phyloP scores from a whole-genome alignment of 1,140 invertebrate genomes.

The Paraescarpia echinospica region DNA sequence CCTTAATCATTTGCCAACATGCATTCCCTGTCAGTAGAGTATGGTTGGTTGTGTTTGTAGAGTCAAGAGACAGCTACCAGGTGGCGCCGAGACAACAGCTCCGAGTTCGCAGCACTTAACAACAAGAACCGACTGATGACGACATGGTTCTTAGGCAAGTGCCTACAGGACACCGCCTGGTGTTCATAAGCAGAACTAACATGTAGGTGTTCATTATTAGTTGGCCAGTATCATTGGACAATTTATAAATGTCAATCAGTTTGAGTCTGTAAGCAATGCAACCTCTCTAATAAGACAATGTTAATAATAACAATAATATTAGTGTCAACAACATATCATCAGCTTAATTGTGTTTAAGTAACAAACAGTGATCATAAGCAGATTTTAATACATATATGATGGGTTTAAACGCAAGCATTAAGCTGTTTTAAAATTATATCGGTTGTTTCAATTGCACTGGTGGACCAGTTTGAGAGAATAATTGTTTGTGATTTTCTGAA shows the following conservation, averaged over 20 bases:
- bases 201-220: background rate
- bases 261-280: background rate
- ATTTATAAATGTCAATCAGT: background rate
- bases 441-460: background rate
- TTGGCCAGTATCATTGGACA: background rate
- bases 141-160: slow-evolving; percentile 80
- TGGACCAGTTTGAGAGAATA: background rate
- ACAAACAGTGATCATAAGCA: background rate
- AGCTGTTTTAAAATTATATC: background rate
- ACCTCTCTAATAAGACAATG: background rate
- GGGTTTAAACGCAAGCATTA: background rate
- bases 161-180: slow-evolving; percentile 71
- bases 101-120: slow-evolving; percentile 11
- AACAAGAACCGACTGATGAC: slow-evolving; percentile 62
- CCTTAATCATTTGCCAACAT: too few species aligned
- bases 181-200: slow-evolving; percentile 54
- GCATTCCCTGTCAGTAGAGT: too few species aligned
- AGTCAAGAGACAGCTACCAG: slow-evolving; percentile 41
- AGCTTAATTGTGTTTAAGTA: background rate
- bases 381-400: background rate
- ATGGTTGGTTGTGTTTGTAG: slow-evolving; percentile 46
- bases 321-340: background rate
- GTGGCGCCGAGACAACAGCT: slow-evolving; percentile 51
- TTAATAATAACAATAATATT: background rate
- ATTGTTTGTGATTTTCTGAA: background rate